Percentiles rank a stretch among this genome's conserved stretches.
These are phyloP conservation scores for Apis dorsata DNA, from an alignment of 1,140 invertebrate genomes.

Conservation along the genomic window DNA sequence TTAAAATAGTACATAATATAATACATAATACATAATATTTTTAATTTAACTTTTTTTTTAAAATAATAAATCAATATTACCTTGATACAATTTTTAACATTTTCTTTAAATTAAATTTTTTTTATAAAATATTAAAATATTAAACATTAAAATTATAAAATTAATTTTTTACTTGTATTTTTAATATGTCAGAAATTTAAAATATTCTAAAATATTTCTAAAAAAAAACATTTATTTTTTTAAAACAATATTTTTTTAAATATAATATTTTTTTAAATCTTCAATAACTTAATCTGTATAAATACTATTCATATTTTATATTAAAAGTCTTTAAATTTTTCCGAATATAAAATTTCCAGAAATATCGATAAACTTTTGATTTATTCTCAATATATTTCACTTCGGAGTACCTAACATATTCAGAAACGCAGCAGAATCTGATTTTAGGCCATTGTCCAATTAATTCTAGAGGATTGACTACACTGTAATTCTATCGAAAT, in stretches of 20 bases:
- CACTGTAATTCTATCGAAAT: constrained; percentile 26
- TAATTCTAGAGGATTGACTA: constrained; percentile 6
- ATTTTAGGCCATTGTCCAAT: constrained; percentile 8
- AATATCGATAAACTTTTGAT: background rate
- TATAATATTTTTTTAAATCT: too few relatives aligned
- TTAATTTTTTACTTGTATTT: background rate
- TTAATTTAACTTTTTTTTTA: too few relatives aligned
- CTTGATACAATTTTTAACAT: background rate
- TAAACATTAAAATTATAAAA: too few relatives aligned
- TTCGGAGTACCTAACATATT: background rate
- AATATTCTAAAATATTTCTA: too few relatives aligned
- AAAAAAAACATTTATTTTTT: too few relatives aligned
- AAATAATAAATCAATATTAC: background rate
- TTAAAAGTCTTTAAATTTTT: background rate
- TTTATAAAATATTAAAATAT: background rate
- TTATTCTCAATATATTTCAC: background rate
- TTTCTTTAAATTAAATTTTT: background rate
- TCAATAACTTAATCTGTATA: too few relatives aligned
- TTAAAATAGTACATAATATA: too few relatives aligned
- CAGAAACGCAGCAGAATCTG: background rate
- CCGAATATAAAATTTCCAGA: background rate
- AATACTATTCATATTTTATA: too few relatives aligned
- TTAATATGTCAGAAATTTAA: background rate
- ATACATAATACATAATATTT: too few relatives aligned
- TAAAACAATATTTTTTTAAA: too few relatives aligned